A percentile compares a stretch with the other conserved stretches of the same genome.
Conservation (phyloP, 2,113 vertebrate species). For the Thalassarche chlororhynchos region DNA sequence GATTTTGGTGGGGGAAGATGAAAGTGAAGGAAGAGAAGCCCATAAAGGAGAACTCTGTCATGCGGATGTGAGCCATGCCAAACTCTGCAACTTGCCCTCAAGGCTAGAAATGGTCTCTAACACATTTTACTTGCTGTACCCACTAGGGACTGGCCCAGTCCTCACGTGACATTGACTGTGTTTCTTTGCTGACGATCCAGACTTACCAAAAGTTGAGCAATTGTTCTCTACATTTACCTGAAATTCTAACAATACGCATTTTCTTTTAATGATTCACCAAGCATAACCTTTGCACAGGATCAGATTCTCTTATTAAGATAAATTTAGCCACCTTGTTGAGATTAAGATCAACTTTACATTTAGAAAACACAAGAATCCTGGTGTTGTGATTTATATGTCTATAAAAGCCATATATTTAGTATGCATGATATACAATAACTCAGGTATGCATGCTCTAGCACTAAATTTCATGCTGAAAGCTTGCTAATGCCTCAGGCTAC, state of each 20-base stretch:
- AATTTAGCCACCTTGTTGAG: slow-evolving; percentile 24
- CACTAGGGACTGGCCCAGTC: not conserved
- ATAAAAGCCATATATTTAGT: slow-evolving; percentile 62
- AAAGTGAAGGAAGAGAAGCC: not conserved
- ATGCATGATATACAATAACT: slow-evolving; percentile 35
- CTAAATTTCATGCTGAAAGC: slow-evolving; percentile 42
- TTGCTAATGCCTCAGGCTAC: slow-evolving; percentile 44
- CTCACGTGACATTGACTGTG: not conserved
- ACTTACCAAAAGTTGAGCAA: not conserved
- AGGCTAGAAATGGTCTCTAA: not conserved
- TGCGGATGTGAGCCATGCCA: not conserved
- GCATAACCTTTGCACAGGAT: not conserved
- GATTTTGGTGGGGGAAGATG: not conserved
- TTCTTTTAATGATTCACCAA: not conserved
- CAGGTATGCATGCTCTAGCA: slow-evolving; percentile 59
- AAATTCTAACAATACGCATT: not conserved
- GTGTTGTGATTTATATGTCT: slow-evolving; percentile 72
- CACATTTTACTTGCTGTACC: not conserved
- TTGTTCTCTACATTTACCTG: not conserved
- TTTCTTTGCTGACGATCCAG: not conserved
- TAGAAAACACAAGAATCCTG: slow-evolving; percentile 26
- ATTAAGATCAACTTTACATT: slow-evolving; percentile 53
- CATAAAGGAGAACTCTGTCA: not conserved
- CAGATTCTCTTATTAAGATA: slow-evolving; percentile 6
- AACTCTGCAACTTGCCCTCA: not conserved